These are phyloP conservation scores for Loxodonta africana DNA, from an alignment of 2,113 vertebrate genomes.

Conservation along the genomic window DNA sequence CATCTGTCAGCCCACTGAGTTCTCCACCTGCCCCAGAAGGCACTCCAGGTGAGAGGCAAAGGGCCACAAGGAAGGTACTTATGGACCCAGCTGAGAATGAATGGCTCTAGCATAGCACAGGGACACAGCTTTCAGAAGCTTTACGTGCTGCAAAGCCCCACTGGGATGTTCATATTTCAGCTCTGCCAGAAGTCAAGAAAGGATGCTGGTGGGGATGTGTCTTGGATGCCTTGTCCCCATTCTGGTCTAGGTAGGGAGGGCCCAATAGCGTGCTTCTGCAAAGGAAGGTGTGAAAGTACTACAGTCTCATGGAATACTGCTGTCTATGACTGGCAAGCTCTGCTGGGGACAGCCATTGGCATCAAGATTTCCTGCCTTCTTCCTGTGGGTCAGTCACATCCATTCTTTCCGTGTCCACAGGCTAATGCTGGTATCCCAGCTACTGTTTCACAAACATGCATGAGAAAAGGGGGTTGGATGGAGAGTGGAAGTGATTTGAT, in stretches of 20 bases:
- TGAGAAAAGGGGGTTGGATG: not conserved
- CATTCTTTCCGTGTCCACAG: not conserved
- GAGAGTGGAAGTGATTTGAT: not conserved
- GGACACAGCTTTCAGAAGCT: not conserved
- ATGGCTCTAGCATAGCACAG: not conserved
- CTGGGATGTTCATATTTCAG: not conserved
- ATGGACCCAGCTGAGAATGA: not conserved
- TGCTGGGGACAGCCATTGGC: not conserved
- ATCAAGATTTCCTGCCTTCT: not conserved
- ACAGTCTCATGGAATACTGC: not conserved
- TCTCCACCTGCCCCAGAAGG: not conserved
- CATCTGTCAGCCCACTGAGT: not conserved
- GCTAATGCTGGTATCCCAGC: not conserved
- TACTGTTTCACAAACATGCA: not conserved
- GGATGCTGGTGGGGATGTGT: not conserved
- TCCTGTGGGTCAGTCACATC: not conserved
- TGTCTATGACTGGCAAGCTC: not conserved
- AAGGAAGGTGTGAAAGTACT: not conserved
- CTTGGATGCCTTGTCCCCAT: not conserved
- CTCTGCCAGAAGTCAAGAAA: not conserved
- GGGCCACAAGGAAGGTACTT: not conserved
- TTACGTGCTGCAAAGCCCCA: not conserved
- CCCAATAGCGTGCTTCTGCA: not conserved
- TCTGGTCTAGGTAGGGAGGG: not conserved
- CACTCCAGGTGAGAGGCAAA: not conserved